Conservation (phyloP, 1,140 invertebrate genomes). For the Dendroctonus valens region DNA sequence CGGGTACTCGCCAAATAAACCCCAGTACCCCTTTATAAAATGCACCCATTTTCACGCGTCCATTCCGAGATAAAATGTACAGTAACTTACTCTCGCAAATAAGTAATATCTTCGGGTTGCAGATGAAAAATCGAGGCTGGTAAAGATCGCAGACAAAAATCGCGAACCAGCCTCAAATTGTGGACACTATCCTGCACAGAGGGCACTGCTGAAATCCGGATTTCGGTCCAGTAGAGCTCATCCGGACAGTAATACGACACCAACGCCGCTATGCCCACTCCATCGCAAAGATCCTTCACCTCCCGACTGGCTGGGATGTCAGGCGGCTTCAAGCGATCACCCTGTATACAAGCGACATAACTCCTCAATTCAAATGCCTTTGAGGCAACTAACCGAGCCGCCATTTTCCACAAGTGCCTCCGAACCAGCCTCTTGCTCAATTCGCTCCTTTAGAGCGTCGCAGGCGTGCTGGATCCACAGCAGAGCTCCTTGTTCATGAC, state of each 20-base stretch:
- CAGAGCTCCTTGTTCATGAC: conserved; percentile 85
- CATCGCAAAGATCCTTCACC: conserved; percentile 83
- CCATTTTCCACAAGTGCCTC: conserved; percentile 38
- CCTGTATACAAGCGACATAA: conserved; percentile 29
- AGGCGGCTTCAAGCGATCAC: conserved; percentile 52
- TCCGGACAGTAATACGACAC: conserved; percentile 93
- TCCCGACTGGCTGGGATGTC: conserved; percentile 56
- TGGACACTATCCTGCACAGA: conserved; percentile 86
- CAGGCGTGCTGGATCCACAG: conserved; percentile 89
- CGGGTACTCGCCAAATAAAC: no score
- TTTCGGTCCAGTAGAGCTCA: conserved; percentile 69
- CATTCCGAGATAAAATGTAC: background rate
- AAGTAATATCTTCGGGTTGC: conserved; percentile 93
- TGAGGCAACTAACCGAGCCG: conserved; percentile 36
- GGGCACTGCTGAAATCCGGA: conserved; percentile 50
- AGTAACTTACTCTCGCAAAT: conserved; percentile 79
- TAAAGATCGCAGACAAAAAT: conserved; percentile 82
- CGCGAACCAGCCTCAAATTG: conserved; percentile 86
- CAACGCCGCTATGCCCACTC: conserved; percentile 83
- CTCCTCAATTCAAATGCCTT: no score
- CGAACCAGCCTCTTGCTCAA: conserved; percentile 52
- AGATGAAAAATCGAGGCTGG: conserved; percentile 92
- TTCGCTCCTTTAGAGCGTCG: conserved; percentile 67
- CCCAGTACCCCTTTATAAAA: no score
- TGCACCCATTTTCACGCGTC: no score